phyloP scores from a whole-genome alignment of 1,140 invertebrate species.

The Trachymyrmex septentrionalis region DNA sequence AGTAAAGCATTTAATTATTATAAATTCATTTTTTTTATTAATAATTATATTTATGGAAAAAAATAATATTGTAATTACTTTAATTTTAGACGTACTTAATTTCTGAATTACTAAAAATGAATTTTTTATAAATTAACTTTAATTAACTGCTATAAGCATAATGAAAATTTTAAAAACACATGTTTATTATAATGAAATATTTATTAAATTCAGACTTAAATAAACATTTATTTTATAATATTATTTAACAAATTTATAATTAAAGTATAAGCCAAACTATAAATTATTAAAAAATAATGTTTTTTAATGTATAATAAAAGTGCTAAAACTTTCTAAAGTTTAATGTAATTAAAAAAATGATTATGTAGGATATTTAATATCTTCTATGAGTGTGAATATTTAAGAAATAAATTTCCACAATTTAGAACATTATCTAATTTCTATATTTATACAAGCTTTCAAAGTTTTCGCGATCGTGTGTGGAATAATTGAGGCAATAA shows the following conservation, averaged over 20 bases:
- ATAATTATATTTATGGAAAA: neutral
- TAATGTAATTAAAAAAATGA: neutral
- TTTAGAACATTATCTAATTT: neutral
- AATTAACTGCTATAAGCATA: no score
- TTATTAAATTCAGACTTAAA: neutral
- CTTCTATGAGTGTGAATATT: neutral
- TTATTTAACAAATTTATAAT: conserved; percentile 13
- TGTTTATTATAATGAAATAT: neutral
- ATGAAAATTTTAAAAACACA: neutral
- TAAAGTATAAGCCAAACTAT: neutral
- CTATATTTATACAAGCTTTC: neutral
- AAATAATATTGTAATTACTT: no score
- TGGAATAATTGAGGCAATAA: conserved; percentile 30
- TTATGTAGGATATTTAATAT: neutral
- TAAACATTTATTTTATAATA: neutral
- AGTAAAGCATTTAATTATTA: neutral
- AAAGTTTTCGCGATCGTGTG: neutral
- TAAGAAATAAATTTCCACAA: neutral
- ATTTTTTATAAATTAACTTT: no score
- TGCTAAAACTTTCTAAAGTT: neutral
- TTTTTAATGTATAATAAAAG: neutral
- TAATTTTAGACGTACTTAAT: no score
- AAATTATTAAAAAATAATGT: conserved; percentile 16
- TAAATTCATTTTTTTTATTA: neutral
- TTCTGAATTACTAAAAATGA: no score